These are phyloP conservation scores for Eulithis prunata DNA, from an alignment of 2,888 invertebrate genomes.

Conservation along the genomic window DNA sequence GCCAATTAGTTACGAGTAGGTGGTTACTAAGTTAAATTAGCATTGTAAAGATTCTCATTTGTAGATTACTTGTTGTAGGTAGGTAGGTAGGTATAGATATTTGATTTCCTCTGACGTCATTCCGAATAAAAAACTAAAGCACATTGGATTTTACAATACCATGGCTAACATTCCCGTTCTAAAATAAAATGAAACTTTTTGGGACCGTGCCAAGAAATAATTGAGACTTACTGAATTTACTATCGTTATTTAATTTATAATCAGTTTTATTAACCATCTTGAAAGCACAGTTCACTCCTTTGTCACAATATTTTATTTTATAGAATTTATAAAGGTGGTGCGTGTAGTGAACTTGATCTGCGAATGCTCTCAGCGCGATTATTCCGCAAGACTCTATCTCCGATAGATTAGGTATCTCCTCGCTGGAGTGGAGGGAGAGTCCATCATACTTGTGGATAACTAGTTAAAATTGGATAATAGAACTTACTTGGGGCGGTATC, in stretches of 20 bases:
- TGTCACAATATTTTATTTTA: conserved; percentile 1
- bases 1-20: not conserved
- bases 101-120: conserved; percentile 11
- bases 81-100: not conserved
- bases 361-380: conserved; percentile 30
- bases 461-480: conserved; percentile 39
- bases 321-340: conserved; percentile 17
- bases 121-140: conserved; percentile 1
- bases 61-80: not conserved
- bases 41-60: not conserved
- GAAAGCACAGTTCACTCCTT: conserved; percentile 13
- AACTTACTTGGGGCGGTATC: conserved; percentile 28
- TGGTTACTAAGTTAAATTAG: not conserved
- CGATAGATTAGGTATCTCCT: conserved; percentile 8
- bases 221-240: conserved; percentile 41
- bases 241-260: conserved; percentile 40
- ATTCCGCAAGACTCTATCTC: conserved; percentile 24
- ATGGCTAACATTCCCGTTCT: conserved; percentile 13
- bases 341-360: conserved; percentile 19
- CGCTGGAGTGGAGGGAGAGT: conserved; percentile 37
- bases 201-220: conserved; percentile 34
- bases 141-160: conserved; percentile 7
- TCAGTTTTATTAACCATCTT: conserved; percentile 37
- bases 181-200: conserved; percentile 33
- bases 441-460: conserved; percentile 37